These are phyloP conservation scores for Struthidea cinerea DNA, from an alignment of 2,113 vertebrate genomes.

Conservation along the genomic window DNA sequence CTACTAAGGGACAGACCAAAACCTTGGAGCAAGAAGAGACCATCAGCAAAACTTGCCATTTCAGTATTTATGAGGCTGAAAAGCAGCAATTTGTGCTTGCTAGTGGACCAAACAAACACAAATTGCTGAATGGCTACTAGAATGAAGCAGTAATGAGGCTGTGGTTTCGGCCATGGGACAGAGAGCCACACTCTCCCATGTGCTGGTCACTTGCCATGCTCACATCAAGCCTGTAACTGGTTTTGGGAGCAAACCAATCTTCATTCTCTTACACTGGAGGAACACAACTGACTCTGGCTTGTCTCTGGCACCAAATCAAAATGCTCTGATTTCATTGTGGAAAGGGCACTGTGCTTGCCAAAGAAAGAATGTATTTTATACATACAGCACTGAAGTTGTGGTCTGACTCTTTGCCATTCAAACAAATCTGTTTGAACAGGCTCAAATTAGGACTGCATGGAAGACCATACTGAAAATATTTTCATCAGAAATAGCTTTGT, in stretches of 20 bases:
- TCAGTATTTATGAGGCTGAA: not conserved
- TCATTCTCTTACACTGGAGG: not conserved
- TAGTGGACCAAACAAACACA: not conserved
- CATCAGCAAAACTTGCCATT: not conserved
- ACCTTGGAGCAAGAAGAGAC: not conserved
- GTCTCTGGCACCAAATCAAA: not conserved
- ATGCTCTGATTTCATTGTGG: not conserved
- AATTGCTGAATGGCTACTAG: not conserved
- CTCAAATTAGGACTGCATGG: not conserved
- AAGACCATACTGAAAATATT: not conserved
- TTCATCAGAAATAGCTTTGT: not conserved
- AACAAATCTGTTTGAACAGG: not conserved
- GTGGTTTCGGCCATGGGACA: not conserved
- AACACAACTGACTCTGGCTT: not conserved
- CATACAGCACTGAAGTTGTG: not conserved
- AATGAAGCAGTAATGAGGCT: not conserved
- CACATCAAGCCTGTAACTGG: too few relatives aligned
- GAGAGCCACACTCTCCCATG: not conserved
- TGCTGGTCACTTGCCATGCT: rapidly evolving
- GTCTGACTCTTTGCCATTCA: not conserved
- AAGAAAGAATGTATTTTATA: not conserved
- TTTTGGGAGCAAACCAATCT: not conserved
- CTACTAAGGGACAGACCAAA: not conserved
- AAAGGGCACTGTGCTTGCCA: not conserved
- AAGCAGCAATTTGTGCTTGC: not conserved